These are phyloP conservation scores for Itoplectis maculator DNA, from an alignment of 2,888 invertebrate genomes.

Conservation along the genomic window DNA sequence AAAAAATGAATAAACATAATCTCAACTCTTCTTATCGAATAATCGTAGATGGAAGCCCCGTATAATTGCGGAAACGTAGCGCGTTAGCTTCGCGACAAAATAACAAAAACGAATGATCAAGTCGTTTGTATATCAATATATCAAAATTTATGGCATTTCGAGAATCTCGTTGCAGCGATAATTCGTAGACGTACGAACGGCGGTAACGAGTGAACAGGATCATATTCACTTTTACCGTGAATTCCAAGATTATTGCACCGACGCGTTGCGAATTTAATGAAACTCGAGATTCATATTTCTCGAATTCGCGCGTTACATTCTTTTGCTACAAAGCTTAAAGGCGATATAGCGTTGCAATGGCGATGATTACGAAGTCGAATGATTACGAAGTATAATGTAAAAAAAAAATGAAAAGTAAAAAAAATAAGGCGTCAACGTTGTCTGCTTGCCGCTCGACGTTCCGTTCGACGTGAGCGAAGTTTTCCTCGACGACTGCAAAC, in stretches of 20 bases:
- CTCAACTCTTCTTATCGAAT: constrained; percentile 34
- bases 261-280: not conserved
- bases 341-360: constrained; percentile 19
- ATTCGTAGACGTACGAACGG: constrained; percentile 25
- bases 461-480: constrained; percentile 79
- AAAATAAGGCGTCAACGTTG: not conserved
- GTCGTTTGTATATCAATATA: not conserved
- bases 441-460: constrained; percentile 51
- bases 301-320: not conserved
- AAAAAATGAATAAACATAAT: constrained; percentile 7
- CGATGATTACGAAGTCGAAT: not conserved
- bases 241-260: constrained; percentile 48
- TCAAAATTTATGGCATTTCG: constrained; percentile 23
- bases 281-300: not conserved
- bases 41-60: constrained; percentile 43
- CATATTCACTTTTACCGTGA: constrained; percentile 18
- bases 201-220: not conserved
- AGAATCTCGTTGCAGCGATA: constrained; percentile 2
- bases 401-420: constrained; percentile 6
- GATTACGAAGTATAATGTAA: not conserved
- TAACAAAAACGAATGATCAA: constrained; percentile 25
- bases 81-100: constrained; percentile 24
- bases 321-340: not conserved
- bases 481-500: constrained; percentile 75
- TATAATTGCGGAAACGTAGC: not conserved